A percentile compares a stretch with the other conserved stretches of the same genome.
Conservation (phyloP, 2,797 vertebrate genomes). For the Hydrocynus forskahlii region DNA sequence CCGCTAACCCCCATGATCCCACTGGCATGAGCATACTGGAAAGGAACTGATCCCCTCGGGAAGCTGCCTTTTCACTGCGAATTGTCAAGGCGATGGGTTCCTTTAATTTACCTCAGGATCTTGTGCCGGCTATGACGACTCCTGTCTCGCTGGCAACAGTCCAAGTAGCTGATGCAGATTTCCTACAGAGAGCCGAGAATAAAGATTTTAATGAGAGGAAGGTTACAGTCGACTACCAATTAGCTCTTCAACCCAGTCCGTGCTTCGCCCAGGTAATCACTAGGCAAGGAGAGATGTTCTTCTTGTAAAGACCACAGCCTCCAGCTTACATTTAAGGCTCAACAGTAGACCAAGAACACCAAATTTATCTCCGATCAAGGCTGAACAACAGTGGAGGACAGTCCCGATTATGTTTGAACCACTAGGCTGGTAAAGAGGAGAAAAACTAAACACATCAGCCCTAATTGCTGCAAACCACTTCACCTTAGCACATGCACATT, state of each 20-base stretch:
- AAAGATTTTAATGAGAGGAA: constrained; percentile 35
- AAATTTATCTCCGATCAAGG: constrained; percentile 11
- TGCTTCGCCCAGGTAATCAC: constrained; percentile 18
- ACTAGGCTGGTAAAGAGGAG: background rate
- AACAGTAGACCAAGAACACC: constrained; percentile 12
- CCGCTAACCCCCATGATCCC: constrained; percentile 9
- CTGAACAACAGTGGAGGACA: constrained; percentile 4
- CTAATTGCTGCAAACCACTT: constrained; percentile 5
- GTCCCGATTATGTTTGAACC: background rate
- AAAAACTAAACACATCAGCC: background rate
- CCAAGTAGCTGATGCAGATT: constrained; percentile 97
- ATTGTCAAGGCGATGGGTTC: constrained; percentile 55
- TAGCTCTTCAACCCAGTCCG: background rate
- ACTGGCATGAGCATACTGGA: constrained; percentile 43
- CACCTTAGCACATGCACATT: background rate
- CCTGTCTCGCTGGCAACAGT: constrained; percentile 94
- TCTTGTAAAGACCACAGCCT: constrained; percentile 11
- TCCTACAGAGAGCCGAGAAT: constrained; percentile 77
- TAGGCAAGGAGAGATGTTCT: background rate
- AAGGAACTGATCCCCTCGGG: constrained; percentile 63
- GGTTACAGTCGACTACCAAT: constrained; percentile 20
- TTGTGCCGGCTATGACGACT: constrained; percentile 95
- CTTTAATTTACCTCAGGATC: constrained; percentile 86
- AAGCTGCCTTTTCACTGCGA: constrained; percentile 26
- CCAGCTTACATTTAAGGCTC: background rate